Conservation (phyloP, 2,888 invertebrate genomes). For the Papilio demoleus region DNA sequence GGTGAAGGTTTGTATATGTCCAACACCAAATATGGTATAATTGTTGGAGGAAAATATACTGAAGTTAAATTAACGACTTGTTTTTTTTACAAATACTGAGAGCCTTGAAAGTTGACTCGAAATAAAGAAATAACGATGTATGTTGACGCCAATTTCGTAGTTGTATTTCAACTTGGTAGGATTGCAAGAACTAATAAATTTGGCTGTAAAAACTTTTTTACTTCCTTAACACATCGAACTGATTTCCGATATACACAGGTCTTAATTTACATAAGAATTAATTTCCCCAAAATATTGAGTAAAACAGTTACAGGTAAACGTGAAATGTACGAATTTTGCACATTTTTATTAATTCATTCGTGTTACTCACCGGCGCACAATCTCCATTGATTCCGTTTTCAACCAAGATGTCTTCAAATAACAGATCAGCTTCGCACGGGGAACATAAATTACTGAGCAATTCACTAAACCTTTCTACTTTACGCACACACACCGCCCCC, state of each 20-base stretch:
- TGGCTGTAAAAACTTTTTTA: too few relatives aligned
- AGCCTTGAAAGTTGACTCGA: neutral
- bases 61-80: neutral
- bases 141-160: neutral
- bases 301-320: too few relatives aligned
- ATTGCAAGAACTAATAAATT: neutral
- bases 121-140: neutral
- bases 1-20: constrained; percentile 48
- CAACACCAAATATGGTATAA: constrained; percentile 45
- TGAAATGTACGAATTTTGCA: neutral
- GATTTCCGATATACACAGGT: too few relatives aligned
- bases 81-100: neutral
- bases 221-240: too few relatives aligned
- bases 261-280: too few relatives aligned
- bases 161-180: neutral
- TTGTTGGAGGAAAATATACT: constrained; percentile 33
- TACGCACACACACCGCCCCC: constrained; percentile 78
- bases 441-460: constrained; percentile 80
- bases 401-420: constrained; percentile 77
- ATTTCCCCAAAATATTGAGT: too few relatives aligned
- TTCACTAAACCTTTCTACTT: constrained; percentile 81
- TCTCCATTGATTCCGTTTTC: constrained; percentile 72
- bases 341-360: neutral
- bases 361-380: constrained; percentile 61
- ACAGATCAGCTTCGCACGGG: constrained; percentile 74